These are phyloP conservation scores for Saimiri boliviensis DNA, from an alignment of 2,113 vertebrate species.

Conservation along the genomic window DNA sequence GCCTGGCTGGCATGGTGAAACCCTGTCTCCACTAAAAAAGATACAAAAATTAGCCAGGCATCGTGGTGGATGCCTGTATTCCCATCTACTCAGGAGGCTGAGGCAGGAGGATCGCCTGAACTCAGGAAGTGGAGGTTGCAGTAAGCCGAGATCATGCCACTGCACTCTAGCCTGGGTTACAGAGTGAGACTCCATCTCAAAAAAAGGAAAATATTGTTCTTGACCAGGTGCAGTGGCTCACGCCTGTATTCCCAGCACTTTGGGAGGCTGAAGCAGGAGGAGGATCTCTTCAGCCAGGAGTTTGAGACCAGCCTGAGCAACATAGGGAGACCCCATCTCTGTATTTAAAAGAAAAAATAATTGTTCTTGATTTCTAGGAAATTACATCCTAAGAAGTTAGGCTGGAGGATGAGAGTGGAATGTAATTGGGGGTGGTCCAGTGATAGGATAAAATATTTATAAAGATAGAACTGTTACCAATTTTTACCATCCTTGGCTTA, in stretches of 20 bases:
- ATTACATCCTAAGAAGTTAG: slow-evolving; percentile 16
- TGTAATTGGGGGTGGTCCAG: not conserved
- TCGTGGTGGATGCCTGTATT: not conserved
- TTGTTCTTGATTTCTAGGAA: slow-evolving; percentile 27
- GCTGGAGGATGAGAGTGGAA: not conserved
- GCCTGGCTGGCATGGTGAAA: too few relatives aligned
- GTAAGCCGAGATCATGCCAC: not conserved
- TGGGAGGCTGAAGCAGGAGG: not conserved
- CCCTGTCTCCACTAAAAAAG: too few relatives aligned
- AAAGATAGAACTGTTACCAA: not conserved
- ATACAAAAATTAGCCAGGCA: not conserved
- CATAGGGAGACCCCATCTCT: not conserved
- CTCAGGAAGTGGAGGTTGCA: not conserved
- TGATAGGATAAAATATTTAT: slow-evolving; percentile 6
- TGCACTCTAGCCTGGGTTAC: not conserved
- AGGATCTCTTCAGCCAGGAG: not conserved
- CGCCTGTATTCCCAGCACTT: not conserved
- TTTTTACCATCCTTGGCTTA: slow-evolving; percentile 22
- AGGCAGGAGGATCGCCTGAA: not conserved
- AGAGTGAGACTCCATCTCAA: not conserved
- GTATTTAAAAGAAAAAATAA: not conserved
- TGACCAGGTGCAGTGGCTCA: not conserved
- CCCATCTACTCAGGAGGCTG: not conserved
- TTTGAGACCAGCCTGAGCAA: not conserved
- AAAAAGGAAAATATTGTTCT: not conserved